Base-by-base conservation (phyloP, 2,797 vertebrate species). In the Pygocentrus nattereri region DNA sequence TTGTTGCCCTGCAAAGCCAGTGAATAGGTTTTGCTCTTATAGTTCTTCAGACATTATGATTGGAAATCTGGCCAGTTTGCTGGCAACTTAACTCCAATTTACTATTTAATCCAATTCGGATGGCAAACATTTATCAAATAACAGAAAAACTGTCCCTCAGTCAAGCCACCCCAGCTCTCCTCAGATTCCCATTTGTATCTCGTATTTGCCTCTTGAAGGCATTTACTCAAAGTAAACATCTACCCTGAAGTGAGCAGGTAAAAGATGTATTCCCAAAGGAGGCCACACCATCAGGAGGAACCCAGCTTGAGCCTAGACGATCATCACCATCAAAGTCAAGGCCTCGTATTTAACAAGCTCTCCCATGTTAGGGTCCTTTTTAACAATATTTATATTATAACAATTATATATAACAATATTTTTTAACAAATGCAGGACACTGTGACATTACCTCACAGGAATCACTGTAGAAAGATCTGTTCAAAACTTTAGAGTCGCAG, bases 241-340 rank as follows among this genome's bases (percentile, higher is more conserved):
- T 31, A 19, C 61, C 25, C 67, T 59, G 72, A 65, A 75, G 27
- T 58, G 50, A 73, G 31, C 5, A n/a, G 23, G n/a, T 61, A 41
- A 62, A 75, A 34, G 25, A 15, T 25, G 27, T 3, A 12, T 27
- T 25, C 38, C 74, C 68, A n/a, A n/a, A 30, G 71, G 8, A 59
- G 75, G 44, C 21, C 12, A 18, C 44, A 75, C 15, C 23, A 56
- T 19, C 38, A 34, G 34, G n/a, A 27, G 58, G 49, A 79, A 47
- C 61, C 31, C 78, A 71, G 65, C 15, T 79, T 49, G 56, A 8
- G 10, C 52, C 65, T 67, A 61, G 54, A 30, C 50, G 58, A 64
- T 25, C 31, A 58, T 68, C 30, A 61, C 38, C 41, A 67, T 74
- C 72, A 74, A 79, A 79, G 78, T 41, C 67, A 59, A 67, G 69